phyloP scores from a whole-genome alignment of 2,113 vertebrate species.

The Perognathus longimembris region DNA sequence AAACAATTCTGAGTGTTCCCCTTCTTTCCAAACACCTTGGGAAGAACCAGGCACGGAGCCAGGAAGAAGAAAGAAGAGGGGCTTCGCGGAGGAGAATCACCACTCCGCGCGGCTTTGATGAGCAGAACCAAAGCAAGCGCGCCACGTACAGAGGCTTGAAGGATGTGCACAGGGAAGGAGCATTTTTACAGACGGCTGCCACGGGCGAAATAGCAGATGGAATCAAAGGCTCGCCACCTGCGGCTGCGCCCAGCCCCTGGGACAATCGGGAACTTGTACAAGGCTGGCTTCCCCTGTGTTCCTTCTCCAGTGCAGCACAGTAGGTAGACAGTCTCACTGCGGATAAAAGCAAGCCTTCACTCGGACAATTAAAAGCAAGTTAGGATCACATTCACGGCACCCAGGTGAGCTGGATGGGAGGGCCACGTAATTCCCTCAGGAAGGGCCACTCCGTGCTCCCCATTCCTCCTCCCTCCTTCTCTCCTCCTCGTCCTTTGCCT shows the following conservation, averaged over 20 bases:
- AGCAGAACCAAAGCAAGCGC: constrained; percentile 72
- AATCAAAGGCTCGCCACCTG: constrained; percentile 84
- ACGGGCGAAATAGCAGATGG: constrained; percentile 87
- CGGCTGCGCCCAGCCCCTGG: constrained; percentile 82
- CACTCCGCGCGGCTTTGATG: constrained; percentile 80
- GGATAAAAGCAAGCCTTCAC: neutral
- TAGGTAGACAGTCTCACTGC: constrained; percentile 69
- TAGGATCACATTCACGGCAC: constrained; percentile 10
- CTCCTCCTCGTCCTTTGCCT: neutral
- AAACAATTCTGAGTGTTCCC: constrained; percentile 78
- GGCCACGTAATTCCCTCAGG: neutral
- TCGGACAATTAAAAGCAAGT: constrained; percentile 56
- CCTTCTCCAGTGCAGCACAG: constrained; percentile 68
- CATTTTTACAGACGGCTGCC: constrained; percentile 82
- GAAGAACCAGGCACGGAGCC: constrained; percentile 78
- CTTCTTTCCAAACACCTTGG: constrained; percentile 81
- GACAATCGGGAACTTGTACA: constrained; percentile 79
- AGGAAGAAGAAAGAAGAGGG: constrained; percentile 79
- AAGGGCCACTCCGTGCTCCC: neutral
- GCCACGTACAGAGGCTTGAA: constrained; percentile 74
- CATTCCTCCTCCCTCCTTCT: neutral
- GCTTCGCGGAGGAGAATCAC: constrained; percentile 81
- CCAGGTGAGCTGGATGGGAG: neutral
- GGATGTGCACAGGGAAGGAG: constrained; percentile 82
- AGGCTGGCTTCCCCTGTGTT: constrained; percentile 73